Evolutionary conservation across 2,797 vertebrate genomes (phyloP).

Genomic region (Catostomus latipinnis): DNA sequence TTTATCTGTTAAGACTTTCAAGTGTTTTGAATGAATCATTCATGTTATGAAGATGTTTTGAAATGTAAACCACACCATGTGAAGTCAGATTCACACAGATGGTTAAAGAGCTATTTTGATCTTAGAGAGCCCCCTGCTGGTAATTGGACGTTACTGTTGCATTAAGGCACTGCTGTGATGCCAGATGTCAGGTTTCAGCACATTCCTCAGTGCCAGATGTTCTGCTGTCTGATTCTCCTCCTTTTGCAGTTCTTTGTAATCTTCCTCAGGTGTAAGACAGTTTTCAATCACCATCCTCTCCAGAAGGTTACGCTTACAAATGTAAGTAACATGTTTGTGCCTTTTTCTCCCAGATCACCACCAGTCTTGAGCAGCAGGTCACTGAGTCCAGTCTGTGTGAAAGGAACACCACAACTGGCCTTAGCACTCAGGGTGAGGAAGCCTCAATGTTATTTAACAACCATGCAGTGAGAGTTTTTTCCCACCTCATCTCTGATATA

Average conservation of each 20-base stretch:
- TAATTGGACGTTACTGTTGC: not conserved
- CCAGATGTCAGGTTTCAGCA: conserved; percentile 48
- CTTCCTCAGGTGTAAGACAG: conserved; percentile 27
- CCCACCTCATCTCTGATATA: no score
- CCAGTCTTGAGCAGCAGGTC: conserved; percentile 78
- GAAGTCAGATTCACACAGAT: not conserved
- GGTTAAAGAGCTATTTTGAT: conserved; percentile 27
- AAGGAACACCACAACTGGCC: conserved; percentile 78
- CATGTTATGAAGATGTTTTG: not conserved
- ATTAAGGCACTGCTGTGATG: conserved; percentile 6
- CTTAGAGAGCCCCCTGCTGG: conserved; percentile 51
- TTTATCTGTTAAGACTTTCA: not conserved
- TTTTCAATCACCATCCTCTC: conserved; percentile 31
- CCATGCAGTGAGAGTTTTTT: no score
- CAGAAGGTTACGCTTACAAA: conserved; percentile 19
- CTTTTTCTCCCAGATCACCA: conserved; percentile 68
- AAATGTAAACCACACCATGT: not conserved
- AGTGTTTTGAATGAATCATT: not conserved
- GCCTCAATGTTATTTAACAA: not conserved
- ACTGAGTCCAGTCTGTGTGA: conserved; percentile 83
- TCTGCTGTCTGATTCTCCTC: conserved; percentile 35
- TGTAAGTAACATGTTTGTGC: not conserved
- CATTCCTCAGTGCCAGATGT: conserved; percentile 39
- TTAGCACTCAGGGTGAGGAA: conserved; percentile 88
- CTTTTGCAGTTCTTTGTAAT: conserved; percentile 37